phyloP scores from a whole-genome alignment of 2,888 invertebrate genomes.

The Graphium colonna region DNA sequence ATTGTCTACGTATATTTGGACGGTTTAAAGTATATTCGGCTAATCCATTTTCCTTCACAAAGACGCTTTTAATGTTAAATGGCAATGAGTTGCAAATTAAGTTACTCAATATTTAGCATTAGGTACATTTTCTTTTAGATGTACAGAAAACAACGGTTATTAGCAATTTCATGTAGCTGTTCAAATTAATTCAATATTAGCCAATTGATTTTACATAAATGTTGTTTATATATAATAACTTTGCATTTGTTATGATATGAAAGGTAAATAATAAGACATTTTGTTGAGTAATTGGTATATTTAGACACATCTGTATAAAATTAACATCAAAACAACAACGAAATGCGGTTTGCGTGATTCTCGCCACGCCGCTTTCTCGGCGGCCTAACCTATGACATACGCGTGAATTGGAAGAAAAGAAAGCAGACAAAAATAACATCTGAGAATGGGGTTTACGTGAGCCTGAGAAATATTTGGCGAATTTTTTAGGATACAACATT shows the following conservation, averaged over 20 bases:
- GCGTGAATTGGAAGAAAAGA: constrained; percentile 10
- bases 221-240: not conserved
- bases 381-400: constrained; percentile 6
- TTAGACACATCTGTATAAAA: constrained; percentile 32
- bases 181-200: not conserved
- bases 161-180: too few species aligned
- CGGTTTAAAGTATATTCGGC: not conserved
- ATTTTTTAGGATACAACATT: not conserved
- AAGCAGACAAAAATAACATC: constrained; percentile 6
- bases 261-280: constrained; percentile 20
- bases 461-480: not conserved
- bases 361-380: constrained; percentile 9
- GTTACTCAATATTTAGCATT: too few species aligned
- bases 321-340: constrained; percentile 32
- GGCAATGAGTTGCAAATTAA: not conserved
- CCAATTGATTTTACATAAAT: not conserved
- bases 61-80: not conserved
- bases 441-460: not conserved
- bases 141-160: too few species aligned
- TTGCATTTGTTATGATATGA: not conserved
- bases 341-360: constrained; percentile 7
- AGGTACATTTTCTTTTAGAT: too few species aligned
- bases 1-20: not conserved
- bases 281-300: constrained; percentile 18
- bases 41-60: not conserved